Conservation (phyloP, 2,113 vertebrate genomes). For the Cranoglanis bouderius region DNA sequence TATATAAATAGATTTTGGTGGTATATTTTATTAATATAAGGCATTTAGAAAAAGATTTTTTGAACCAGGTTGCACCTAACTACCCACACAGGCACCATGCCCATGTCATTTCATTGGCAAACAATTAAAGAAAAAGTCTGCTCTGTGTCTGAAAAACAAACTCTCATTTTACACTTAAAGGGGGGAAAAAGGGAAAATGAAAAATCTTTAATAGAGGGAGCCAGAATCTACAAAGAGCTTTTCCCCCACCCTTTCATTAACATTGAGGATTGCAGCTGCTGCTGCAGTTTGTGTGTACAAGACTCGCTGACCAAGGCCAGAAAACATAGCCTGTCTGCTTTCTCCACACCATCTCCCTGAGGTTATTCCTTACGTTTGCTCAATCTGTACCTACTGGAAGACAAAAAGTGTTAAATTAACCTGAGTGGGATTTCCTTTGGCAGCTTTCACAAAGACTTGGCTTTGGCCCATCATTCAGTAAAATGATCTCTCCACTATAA, state of each 20-base stretch:
- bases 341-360: background rate
- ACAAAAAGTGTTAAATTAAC: slow-evolving; percentile 2
- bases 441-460: slow-evolving; percentile 19
- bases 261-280: slow-evolving; percentile 1
- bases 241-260: background rate
- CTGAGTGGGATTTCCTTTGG: slow-evolving; percentile 29
- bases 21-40: background rate
- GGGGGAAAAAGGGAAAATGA: background rate
- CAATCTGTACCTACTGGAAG: background rate
- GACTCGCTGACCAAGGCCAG: background rate
- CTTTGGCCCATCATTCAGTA: background rate
- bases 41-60: slow-evolving; percentile 14
- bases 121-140: background rate
- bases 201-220: background rate
- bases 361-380: background rate
- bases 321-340: background rate
- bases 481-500: slow-evolving; percentile 23
- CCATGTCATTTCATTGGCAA: background rate
- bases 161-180: background rate
- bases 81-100: slow-evolving; percentile 2
- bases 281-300: background rate
- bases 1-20: background rate
- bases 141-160: slow-evolving; percentile 1
- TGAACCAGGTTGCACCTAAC: background rate
- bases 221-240: background rate